Evolutionary conservation across 1,140 invertebrate species (phyloP), one percentile per base, ranked within the genome.

Genomic region (Mycetomoellerius zeteki): DNA sequence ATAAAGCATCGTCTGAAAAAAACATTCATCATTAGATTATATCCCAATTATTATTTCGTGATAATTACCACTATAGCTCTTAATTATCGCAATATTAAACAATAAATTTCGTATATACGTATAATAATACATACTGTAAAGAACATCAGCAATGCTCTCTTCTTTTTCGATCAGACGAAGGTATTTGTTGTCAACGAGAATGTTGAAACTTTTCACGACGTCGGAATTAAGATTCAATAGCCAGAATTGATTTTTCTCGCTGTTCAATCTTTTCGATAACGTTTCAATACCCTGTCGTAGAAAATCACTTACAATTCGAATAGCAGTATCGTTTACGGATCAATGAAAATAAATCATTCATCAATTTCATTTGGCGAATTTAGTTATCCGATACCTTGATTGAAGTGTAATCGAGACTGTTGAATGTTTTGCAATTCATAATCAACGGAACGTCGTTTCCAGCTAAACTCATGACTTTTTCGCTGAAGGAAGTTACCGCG

Each of bases 381-480:
- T n/a, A n/a, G 5, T 30, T 78, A 65, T 37, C 71, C 7, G 93
- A 77, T 94, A 96, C 96, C 94, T 96, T 96, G 1, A 96, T 94
- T 2, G 96, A 96, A 0, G 97, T 96, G 73, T 96, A 97, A 94
- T 97, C 97, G 21, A 97, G 93, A 50, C 95, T 95, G 87, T 96
- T 95, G 75, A 97, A 96, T 62, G 96, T 95, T 0, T 90, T 75
- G 73, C 97, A 97, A 88, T 97, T 96, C 2, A 97, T 58, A 0
- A 97, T 95, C 10, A 97, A 91, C 0, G 96, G 96, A 10, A 96
- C 92, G 14, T 91, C 91, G n/a, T 94, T 91, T 27, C 88, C 76
- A 65, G 93, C 96, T 62, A 95, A 92, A 76, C 96, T 95, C 14
- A 93, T 93, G 56, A 97, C 92, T 89, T 95, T 95, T 1, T 94